Evolutionary conservation across 1,140 invertebrate genomes (phyloP), one percentile per base, ranked within the genome.

Genomic region (Drosophila neocordata): DNA sequence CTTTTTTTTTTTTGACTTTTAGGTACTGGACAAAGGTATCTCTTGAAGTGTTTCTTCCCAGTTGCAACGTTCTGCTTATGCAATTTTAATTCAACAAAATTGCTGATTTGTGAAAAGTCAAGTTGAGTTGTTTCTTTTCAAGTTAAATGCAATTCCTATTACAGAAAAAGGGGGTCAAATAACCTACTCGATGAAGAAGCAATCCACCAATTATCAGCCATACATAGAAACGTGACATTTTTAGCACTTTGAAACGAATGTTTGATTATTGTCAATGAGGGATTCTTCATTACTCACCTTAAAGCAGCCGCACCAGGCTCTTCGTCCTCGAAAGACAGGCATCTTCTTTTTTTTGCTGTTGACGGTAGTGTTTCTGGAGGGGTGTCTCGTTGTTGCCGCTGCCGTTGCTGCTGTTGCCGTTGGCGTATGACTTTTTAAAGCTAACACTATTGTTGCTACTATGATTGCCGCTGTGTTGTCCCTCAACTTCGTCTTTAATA

Each of bases 221-320:
- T 18, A 70, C 52, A 34, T 58, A 31, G 66, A 80, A 72, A 83
- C 79, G 79, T 83, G 79, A 83, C 79, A 79, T 62, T 8, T 48
- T 22, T 35, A 31, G 4, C 4, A 6, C 6, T 31, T 18, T 38
- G 15, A 13, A 44, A 11, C 15, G 13, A 22, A 12, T 22, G 22
- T 20, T 35, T 27, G 31, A 68, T 15, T 27, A 12, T 20, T 18
- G 37, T 4, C 13, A 15, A 31, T 31, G 4, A 4, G 6, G 7
- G 2, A 6, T 44, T n/a, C n/a, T 37, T 7, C 1, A 7, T 12
- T 9, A 84, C 91, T 92, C 89, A 94, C 94, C 92, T 94, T 93
- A 60, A 94, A 91, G 69, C 94, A 94, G 69, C 94, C 94, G 85
- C 94, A 94, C 93, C 93, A 94, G 88, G 93, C 94, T 79, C 93